Evolutionary conservation across 2,797 vertebrate species (phyloP), one percentile per base, ranked within the genome.

Genomic region (Lepidocolaptes lacrymiger): DNA sequence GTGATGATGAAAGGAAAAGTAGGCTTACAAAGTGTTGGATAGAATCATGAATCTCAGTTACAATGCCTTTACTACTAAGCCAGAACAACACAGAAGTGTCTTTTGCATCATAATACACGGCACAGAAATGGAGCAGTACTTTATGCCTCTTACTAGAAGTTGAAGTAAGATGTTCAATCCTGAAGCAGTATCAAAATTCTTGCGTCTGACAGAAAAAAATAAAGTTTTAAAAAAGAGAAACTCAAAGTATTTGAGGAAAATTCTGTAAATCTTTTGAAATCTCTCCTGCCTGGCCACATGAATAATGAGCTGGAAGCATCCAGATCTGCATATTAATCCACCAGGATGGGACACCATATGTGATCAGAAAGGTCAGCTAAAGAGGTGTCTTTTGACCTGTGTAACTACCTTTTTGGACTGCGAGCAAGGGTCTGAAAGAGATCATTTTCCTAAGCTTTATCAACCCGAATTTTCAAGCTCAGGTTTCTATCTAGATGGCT

Each of bases 371-470:
- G 97, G 98, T 98, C 98, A 99, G 96, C 97, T 97, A 97, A 97
- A 98, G 95, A 96, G 96, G 96, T 98, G 97, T 98, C 97, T 97
- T 97, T 96, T 98, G 98, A 99, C 98, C 98, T 98, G 37, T 89
- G 97, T 93, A 97, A 98, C 98, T 97, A 98, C 97, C 98, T 97
- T 98, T 98, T 89, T 95, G 97, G 98, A 95, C 96, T 95, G 84
- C 49, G 89, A 97, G 94, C 4, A 7, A 97, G 81, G 93, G 96
- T 97, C 92, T 95, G 90, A 96, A 97, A 95, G 87, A 97, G 90
- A 97, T 91, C 7, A 91, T 96, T 96, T 95, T 96, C 91, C 78
- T 94, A 44, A 85, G 66, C 87, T 96, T 94, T 93, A 97, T 92
- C 93, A 96, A 91, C 48, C 43, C 66, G 71, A 96, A 90, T 97